Conservation (phyloP, 2,113 vertebrate genomes). For the Agapornis roseicollis region DNA sequence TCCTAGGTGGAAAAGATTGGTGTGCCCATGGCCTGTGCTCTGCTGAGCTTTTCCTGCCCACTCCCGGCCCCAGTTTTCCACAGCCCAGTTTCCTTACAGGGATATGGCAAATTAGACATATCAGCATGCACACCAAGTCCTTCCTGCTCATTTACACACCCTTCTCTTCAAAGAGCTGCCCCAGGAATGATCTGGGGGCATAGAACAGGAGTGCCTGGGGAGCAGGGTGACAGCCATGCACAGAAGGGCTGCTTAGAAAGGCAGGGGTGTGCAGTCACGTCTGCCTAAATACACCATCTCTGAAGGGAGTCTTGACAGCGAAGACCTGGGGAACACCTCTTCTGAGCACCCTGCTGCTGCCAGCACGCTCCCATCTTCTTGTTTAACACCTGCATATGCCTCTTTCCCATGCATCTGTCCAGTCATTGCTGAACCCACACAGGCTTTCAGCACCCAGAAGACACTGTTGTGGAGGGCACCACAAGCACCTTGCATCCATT, state of each 20-base stretch:
- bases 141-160: neutral
- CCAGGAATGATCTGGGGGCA: rapidly evolving
- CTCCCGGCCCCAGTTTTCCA: neutral
- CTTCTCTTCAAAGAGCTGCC: neutral
- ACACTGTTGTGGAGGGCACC: neutral
- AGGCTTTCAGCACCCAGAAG: neutral
- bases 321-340: neutral
- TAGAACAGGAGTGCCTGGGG: rapidly evolving
- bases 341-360: neutral
- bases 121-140: neutral
- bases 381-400: rapidly evolving
- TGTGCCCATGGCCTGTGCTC: too few relatives aligned
- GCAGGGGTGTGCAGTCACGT: neutral
- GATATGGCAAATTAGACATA: neutral
- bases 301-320: neutral
- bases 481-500: neutral
- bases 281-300: neutral
- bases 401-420: neutral
- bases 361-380: neutral
- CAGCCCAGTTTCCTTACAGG: neutral
- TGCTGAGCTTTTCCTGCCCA: neutral
- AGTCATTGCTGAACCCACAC: neutral
- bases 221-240: neutral
- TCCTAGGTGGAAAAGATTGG: neutral
- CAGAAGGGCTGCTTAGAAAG: neutral